Evolutionary conservation across 1,140 invertebrate species (phyloP).

Genomic region (Brachionus paranguensis): DNA sequence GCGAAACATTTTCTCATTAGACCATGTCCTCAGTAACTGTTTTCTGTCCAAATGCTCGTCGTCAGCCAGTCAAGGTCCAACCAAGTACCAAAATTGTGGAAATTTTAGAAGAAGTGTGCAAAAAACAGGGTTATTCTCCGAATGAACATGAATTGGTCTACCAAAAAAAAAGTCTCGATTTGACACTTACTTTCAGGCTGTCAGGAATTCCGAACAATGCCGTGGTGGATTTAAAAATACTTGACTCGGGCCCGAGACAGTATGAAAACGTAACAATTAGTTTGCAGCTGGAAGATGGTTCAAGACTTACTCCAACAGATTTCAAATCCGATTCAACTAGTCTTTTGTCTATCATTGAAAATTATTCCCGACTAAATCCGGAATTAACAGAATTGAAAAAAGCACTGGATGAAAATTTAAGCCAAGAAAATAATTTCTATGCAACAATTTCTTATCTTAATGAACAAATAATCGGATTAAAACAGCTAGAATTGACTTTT

Average conservation of each 20-base stretch:
- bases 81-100: constrained; percentile 14
- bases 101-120: constrained; percentile 37
- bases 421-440: neutral
- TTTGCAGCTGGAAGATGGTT: constrained; percentile 16
- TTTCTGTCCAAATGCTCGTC: constrained; percentile 31
- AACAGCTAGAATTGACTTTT: neutral
- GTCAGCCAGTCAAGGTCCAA: constrained; percentile 25
- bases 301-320: neutral
- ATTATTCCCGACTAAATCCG: neutral
- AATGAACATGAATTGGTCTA: constrained; percentile 34
- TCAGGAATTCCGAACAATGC: constrained; percentile 32
- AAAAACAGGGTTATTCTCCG: neutral
- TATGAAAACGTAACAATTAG: neutral
- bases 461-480: constrained; percentile 16
- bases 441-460: constrained; percentile 22
- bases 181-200: neutral
- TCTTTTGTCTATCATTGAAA: neutral
- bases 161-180: neutral
- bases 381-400: neutral
- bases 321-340: constrained; percentile 22
- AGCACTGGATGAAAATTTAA: neutral
- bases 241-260: neutral
- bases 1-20: neutral
- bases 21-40: constrained; percentile 13
- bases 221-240: constrained; percentile 2